phyloP scores from a whole-genome alignment of 2,797 vertebrate species.

The Takifugu ocellatus region DNA sequence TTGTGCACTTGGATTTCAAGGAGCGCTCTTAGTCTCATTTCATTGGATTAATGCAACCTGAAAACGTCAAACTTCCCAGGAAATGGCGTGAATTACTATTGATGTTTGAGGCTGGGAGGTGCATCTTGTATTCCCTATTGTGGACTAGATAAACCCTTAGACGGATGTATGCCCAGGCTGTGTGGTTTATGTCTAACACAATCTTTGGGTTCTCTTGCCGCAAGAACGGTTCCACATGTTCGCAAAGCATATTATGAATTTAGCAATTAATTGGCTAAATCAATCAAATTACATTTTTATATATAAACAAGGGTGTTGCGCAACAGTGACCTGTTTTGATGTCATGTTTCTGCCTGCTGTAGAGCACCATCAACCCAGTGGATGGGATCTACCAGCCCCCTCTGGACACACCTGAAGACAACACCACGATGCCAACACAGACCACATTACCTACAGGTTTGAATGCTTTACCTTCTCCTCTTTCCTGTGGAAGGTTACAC shows the following conservation, averaged over 20 bases:
- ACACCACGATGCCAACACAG: slow-evolving; percentile 92
- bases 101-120: slow-evolving; percentile 17
- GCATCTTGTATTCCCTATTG: slow-evolving; percentile 30
- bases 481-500: background rate
- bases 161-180: slow-evolving; percentile 6
- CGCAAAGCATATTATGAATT: too few species aligned
- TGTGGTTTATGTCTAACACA: background rate
- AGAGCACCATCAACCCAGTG: slow-evolving; percentile 99
- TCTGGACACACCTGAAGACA: slow-evolving; percentile 84
- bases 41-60: slow-evolving; percentile 43
- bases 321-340: slow-evolving; percentile 10
- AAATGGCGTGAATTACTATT: slow-evolving; percentile 42
- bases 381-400: slow-evolving; percentile 94
- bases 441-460: slow-evolving; percentile 90
- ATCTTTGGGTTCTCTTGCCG: too few species aligned
- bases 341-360: slow-evolving; percentile 38
- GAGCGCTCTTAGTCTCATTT: slow-evolving; percentile 22
- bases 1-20: slow-evolving; percentile 17
- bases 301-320: slow-evolving; percentile 8
- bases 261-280: too few species aligned
- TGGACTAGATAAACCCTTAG: slow-evolving; percentile 14
- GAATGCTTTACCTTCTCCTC: background rate
- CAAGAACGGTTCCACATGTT: too few species aligned
- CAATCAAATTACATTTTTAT: too few species aligned
- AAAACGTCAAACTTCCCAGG: slow-evolving; percentile 33